A percentile compares a stretch with the other conserved stretches of the same genome.
Evolutionary conservation across 2,888 invertebrate genomes (phyloP).

Genomic region (Campoplex nolae): DNA sequence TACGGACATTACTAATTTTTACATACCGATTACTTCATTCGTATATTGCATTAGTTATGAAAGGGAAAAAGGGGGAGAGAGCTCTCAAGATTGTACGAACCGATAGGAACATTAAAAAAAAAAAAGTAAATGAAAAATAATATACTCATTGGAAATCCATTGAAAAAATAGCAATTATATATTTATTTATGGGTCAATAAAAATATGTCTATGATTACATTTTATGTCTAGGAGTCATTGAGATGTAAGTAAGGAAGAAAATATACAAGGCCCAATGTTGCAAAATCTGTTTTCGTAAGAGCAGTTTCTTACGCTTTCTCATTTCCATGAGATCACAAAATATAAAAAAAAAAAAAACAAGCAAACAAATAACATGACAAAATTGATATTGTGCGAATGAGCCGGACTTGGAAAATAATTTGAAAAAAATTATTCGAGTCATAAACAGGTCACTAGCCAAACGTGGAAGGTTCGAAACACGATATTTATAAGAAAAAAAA

Average conservation of each 20-base stretch:
- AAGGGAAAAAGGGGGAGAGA: neutral
- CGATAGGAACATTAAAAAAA: slow-evolving; percentile 30
- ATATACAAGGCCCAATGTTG: neutral
- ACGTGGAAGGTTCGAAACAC: neutral
- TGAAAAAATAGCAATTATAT: neutral
- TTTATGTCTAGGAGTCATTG: neutral
- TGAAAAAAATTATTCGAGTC: neutral
- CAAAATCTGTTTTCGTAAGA: slow-evolving; percentile 8
- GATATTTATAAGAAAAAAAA: slow-evolving; percentile 4
- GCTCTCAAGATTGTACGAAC: slow-evolving; percentile 41
- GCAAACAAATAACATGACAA: neutral
- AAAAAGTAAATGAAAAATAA: neutral
- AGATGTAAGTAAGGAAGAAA: neutral
- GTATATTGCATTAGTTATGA: slow-evolving; percentile 46
- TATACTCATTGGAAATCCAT: neutral
- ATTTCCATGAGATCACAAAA: neutral
- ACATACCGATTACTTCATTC: slow-evolving; percentile 50
- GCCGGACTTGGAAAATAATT: neutral
- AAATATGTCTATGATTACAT: neutral
- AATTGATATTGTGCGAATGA: neutral
- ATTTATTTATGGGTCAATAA: neutral
- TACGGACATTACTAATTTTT: slow-evolving; percentile 48
- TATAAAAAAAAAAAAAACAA: neutral
- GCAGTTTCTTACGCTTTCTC: slow-evolving; percentile 2
- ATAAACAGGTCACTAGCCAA: neutral